Percentiles rank a stretch among this genome's conserved stretches.
These are phyloP conservation scores for Hoplostethus atlanticus DNA, from an alignment of 2,797 vertebrate genomes.

Conservation along the genomic window DNA sequence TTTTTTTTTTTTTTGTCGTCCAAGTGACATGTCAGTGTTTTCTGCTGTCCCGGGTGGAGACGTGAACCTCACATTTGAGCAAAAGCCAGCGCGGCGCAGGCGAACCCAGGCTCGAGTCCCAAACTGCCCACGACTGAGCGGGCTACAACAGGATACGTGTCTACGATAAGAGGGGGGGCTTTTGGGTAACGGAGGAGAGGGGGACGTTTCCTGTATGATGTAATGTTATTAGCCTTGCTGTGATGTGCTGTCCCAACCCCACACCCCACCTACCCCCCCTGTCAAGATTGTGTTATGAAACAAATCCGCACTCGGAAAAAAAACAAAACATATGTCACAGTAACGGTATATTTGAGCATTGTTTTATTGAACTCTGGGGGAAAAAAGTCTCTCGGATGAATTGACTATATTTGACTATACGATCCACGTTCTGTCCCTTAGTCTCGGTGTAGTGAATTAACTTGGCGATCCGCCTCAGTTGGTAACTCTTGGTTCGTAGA, in stretches of 20 bases:
- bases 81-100: conserved; percentile 5
- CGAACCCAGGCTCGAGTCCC: conserved; percentile 49
- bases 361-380: conserved; percentile 35
- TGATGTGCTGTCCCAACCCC: conserved; percentile 62
- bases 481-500: conserved; percentile 68
- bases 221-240: conserved; percentile 63
- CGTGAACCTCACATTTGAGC: neutral
- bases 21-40: neutral
- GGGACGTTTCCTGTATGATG: conserved; percentile 63
- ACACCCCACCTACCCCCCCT: conserved; percentile 14
- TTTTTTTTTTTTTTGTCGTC: neutral
- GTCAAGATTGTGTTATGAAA: conserved; percentile 42
- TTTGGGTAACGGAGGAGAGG: conserved; percentile 18
- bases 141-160: conserved; percentile 30
- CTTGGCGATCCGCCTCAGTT: conserved; percentile 46
- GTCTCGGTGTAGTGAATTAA: conserved; percentile 65
- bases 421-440: conserved; percentile 37
- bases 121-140: conserved; percentile 52
- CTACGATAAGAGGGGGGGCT: neutral
- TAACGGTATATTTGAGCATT: conserved; percentile 24
- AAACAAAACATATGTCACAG: conserved; percentile 10
- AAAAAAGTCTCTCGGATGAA: conserved; percentile 7
- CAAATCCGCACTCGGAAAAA: conserved; percentile 27
- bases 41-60: neutral
- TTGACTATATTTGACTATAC: neutral